These are phyloP conservation scores for Rhodinocichla rosea DNA, from an alignment of 2,113 vertebrate genomes.

Conservation along the genomic window DNA sequence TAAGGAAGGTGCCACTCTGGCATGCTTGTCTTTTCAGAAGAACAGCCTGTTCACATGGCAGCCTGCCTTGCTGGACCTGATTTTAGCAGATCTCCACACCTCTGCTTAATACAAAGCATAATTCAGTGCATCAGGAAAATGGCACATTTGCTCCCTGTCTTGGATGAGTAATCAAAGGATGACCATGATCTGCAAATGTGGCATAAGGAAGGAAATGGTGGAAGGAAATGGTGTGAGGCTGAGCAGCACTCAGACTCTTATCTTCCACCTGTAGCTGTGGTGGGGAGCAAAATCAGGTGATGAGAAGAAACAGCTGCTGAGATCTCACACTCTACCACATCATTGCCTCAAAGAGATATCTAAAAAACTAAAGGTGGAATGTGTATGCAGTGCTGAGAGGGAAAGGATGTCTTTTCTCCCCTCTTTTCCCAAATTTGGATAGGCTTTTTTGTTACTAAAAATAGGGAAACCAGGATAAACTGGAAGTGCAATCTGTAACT, in stretches of 20 bases:
- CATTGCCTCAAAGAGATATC: not conserved
- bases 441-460: conserved; percentile 28
- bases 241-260: not conserved
- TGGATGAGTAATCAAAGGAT: not conserved
- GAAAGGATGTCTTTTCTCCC: not conserved
- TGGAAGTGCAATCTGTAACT: not conserved
- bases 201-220: no score
- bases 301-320: conserved; percentile 24
- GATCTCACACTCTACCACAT: not conserved
- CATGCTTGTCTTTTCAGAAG: not conserved
- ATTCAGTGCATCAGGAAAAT: not conserved
- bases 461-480: not conserved
- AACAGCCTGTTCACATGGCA: not conserved
- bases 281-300: conserved; percentile 1
- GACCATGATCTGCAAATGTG: not conserved
- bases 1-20: not conserved
- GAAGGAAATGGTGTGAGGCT: conserved; percentile 4
- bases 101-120: not conserved
- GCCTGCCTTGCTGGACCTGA: not conserved
- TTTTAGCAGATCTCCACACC: not conserved
- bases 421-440: conserved; percentile 1
- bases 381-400: not conserved
- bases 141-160: not conserved
- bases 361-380: not conserved
- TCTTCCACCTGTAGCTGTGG: conserved; percentile 25